Base-by-base conservation (phyloP, 2,113 vertebrate genomes). In the Calypte anna region DNA sequence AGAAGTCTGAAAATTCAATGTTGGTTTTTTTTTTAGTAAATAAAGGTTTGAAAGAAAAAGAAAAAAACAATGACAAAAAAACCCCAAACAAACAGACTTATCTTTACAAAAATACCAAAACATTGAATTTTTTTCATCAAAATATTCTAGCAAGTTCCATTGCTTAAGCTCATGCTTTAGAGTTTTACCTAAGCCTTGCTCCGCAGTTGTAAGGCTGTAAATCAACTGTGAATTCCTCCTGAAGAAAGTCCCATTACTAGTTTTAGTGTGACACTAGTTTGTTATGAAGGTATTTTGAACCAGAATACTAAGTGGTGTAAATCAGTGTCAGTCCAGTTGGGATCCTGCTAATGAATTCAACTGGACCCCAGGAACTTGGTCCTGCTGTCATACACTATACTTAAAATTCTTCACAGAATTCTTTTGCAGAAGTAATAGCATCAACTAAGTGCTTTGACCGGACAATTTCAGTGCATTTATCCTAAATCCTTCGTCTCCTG, bases 401-500 rank as follows among this genome's bases (percentile, higher is more conserved):
- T 73, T 61, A 17, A 90, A 93, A 90, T 94, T 93, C 57, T 93
- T 74, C 5, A 3, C 38, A 82, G 80, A 85, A 76, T 18, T 82
- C 43, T 85, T 90, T 90, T 76, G 50, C 17, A 70, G 79, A 82
- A 94, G 73, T 43, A 85, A 33, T 58, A 50, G 22, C 20, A 53
- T 62, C 53, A 84, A 66, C 16, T 68, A 72, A 86, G 28, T 53
- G 50, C 43, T 57, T 91, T 74, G 48, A 72, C 44, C 53, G 44
- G 78, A 96, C 81, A 30, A 50, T 81, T 61, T 81, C 28, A 27
- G 51, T 54, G 28, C 18, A 17, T 93, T 96, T 94, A 74, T 86
- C 54, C n/a, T 75, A 86, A 92, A 82, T 92, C 66, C 46, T 77
- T 66, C 12, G 36, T 80, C 67, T 80, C 28, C 66, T 90, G 74